Evolutionary conservation across 2,797 vertebrate genomes (phyloP), one percentile per base, ranked within the genome.

Genomic region (Notolepis coatsorum): DNA sequence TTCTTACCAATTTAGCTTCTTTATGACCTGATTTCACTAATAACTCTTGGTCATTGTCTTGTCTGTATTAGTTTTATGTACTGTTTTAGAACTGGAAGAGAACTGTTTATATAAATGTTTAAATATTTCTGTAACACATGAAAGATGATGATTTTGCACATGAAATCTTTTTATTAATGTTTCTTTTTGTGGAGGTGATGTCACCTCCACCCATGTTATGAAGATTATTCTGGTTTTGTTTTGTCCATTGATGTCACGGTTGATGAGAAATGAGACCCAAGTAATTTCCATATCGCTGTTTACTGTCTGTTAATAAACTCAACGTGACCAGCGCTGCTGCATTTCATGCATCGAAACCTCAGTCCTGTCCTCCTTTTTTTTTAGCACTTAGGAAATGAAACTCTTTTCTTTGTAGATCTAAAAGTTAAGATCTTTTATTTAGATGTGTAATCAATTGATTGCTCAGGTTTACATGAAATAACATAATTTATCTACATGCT

Each of bases 301-400:
- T 62, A 50, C 62, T 73, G 81, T 77, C 76, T 81, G 37, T 73
- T 63, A 93, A 92, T 91, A 93, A 93, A 93, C 77, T 80, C 20
- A 60, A 72, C 76, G 83, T 72, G 68, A 83, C 63, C 69, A 64
- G 61, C 52, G 23, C 33, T 60, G 33, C 60, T 70, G 53, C 59
- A 62, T 49, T 60, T 73, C 57, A 57, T 77, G 55, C 51, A 69
- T 84, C 46, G 59, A 42, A 25, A 47, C 43, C 53, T 62, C 55
- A 31, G 43, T 79, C 47, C 65, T 56, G 45, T 73, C 59, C 71
- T 81, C 62, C 37, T 59, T 38, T 84, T 41, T 65, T 71, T 85
- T 79, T 68, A 47, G 13, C 53, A 33, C n/a, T n/a, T n/a, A 15
- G 41, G 24, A 35, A 39, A 15, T 69, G 3, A 61, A 58, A 13